These are phyloP conservation scores for Alosa sapidissima DNA, from an alignment of 2,797 vertebrate genomes.

Conservation along the genomic window DNA sequence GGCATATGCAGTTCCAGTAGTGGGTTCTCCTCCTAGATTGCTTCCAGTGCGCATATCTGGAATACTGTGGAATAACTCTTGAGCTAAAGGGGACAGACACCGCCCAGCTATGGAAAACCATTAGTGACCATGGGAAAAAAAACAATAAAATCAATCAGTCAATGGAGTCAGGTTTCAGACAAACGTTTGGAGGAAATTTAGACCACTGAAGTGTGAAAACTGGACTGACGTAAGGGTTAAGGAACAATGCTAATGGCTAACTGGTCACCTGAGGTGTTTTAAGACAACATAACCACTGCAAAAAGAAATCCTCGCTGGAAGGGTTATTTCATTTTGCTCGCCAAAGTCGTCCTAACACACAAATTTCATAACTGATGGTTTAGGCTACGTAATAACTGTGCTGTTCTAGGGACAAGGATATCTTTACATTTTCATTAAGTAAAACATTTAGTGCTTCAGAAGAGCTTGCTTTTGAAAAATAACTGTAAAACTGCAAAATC, in stretches of 20 bases:
- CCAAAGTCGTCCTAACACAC: background rate
- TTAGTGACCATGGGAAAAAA: slow-evolving; percentile 52
- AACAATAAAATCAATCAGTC: slow-evolving; percentile 46
- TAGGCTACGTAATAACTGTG: background rate
- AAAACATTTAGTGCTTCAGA: background rate
- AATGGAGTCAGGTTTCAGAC: slow-evolving; percentile 42
- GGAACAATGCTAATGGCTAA: background rate
- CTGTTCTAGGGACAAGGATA: background rate
- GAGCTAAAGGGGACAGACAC: slow-evolving; percentile 58
- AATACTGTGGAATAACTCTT: slow-evolving; percentile 62
- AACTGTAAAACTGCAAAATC: background rate
- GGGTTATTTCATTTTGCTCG: background rate
- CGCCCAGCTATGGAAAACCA: slow-evolving; percentile 61
- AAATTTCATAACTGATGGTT: background rate
- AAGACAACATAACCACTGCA: background rate
- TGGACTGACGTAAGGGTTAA: background rate
- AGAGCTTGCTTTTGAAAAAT: background rate
- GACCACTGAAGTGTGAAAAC: slow-evolving; percentile 26
- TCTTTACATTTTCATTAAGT: background rate
- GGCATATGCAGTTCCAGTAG: slow-evolving; percentile 55
- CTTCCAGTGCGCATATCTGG: slow-evolving; percentile 60
- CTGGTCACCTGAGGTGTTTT: background rate
- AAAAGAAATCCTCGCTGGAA: background rate
- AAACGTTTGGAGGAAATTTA: slow-evolving; percentile 23
- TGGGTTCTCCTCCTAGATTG: slow-evolving; percentile 58